Base-by-base conservation (phyloP, 2,888 invertebrate genomes). In the Pachydiplax longipennis region DNA sequence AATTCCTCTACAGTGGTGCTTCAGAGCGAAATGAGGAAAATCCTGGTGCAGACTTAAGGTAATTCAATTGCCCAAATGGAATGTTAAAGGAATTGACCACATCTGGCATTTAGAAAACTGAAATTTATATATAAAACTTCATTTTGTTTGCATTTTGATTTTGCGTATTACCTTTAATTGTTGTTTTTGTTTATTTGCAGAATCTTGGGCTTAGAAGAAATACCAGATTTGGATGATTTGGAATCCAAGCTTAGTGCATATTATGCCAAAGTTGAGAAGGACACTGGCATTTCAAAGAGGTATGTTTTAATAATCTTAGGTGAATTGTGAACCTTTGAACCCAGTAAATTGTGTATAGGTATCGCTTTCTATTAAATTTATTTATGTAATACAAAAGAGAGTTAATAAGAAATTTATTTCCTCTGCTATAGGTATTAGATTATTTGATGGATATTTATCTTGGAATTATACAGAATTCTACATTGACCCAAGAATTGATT, bases 221-320 rank as follows among this genome's bases (percentile, higher is more conserved):
- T 97, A 93, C 96, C 97, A 90, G 97, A 97, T 93, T 94, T 97
- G 91, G 96, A 97, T 93, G 97, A 97, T 93, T 94, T 97, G 93
- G 96, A 97, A 94, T 96, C 96, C 0, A 97, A 97, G 93, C 94
- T 97, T 92, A 96, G 95, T 94, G 97, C 97, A 82, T 97, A 97
- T 94, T 97, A 97, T 94, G 96, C 96, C 92, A 96, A 96, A 94
- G 95, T 97, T 91, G 97, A 97, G 93, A 97, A 97, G 94, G 95
- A 95, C 92, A 94, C 94, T 53, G 93, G 94, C 25, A 93, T 95
- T 91, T 93, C 94, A 80, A 95, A 95, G 93, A 95, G 95, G 95
- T 95, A 94, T 93, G 94, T 92, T 91, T 73, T 25, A 3, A 73
- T 61, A 61, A 15, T 73, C 73, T 73, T 25, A 10, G 25, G 25